Evolutionary conservation across 2,113 vertebrate genomes (phyloP).

Genomic region (Columbina picui): DNA sequence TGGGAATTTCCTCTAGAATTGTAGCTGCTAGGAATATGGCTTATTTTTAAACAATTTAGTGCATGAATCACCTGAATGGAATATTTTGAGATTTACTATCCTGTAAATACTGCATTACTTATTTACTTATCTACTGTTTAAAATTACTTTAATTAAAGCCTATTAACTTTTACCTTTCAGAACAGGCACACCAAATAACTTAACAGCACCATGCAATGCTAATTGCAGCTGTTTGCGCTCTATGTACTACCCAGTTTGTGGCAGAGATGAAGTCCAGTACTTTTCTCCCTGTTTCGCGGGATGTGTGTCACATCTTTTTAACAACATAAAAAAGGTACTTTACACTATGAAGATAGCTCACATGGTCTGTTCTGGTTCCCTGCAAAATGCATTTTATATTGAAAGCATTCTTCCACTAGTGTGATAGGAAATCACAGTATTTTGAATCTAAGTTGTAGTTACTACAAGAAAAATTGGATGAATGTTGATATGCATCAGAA

Average conservation of each 20-base stretch:
- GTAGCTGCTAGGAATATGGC: not conserved
- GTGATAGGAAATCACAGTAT: not conserved
- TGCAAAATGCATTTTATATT: not conserved
- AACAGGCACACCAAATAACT: conserved; percentile 57
- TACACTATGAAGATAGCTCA: not conserved
- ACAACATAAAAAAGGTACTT: conserved; percentile 68
- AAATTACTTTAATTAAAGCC: not conserved
- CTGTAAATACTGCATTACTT: not conserved
- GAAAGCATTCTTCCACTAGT: not conserved
- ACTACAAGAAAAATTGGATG: not conserved
- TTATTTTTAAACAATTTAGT: not conserved
- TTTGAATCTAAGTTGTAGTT: not conserved
- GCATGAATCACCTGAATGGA: not conserved
- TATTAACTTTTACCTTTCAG: conserved; percentile 58
- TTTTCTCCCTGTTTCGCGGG: conserved; percentile 84
- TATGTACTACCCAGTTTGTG: conserved; percentile 80
- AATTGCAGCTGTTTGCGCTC: conserved; percentile 75
- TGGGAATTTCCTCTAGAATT: not conserved
- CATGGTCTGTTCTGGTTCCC: not conserved
- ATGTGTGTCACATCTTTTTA: conserved; percentile 41
- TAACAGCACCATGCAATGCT: conserved; percentile 77
- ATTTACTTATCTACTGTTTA: not conserved
- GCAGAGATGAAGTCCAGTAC: conserved; percentile 78
- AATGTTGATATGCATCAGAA: not conserved
- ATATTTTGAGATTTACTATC: not conserved